A percentile compares a stretch with the other conserved stretches of the same genome.
These are phyloP conservation scores for Ophioninae sp. DNA, from an alignment of 2,888 invertebrate species.

Conservation along the genomic window DNA sequence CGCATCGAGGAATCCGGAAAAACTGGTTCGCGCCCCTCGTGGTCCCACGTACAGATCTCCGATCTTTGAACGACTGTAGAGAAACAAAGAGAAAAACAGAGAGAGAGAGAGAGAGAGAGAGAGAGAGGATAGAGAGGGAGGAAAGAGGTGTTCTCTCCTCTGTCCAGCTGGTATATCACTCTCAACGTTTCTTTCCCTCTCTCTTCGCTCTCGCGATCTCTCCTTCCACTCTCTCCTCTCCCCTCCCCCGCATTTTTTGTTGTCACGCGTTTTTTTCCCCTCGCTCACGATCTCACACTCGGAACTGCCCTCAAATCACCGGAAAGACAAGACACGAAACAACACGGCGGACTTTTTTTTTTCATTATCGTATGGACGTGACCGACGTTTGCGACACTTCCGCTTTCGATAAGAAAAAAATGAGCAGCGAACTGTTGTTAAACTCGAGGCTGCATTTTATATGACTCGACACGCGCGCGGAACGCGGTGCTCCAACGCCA, in stretches of 20 bases:
- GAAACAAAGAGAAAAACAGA: neutral
- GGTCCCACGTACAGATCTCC: slow-evolving; percentile 28
- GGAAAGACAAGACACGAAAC: slow-evolving; percentile 6
- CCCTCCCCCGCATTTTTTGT: neutral
- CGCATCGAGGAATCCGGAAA: slow-evolving; percentile 60
- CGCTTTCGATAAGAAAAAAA: slow-evolving; percentile 28
- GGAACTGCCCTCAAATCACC: slow-evolving; percentile 27
- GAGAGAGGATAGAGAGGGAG: slow-evolving; percentile 12
- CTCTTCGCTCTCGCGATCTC: neutral
- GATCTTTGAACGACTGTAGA: slow-evolving; percentile 27
- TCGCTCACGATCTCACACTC: neutral
- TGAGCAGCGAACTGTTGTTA: neutral
- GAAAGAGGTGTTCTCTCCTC: neutral
- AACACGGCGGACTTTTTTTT: neutral
- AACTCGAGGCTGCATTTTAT: neutral
- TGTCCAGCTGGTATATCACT: neutral
- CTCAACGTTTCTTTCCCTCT: neutral
- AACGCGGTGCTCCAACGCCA: neutral
- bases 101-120: slow-evolving; percentile 5
- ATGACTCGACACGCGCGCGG: neutral
- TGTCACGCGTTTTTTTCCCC: neutral
- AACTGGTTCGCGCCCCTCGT: slow-evolving; percentile 54
- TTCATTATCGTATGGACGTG: slow-evolving; percentile 4
- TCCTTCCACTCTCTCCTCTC: neutral
- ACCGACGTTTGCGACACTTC: neutral